phyloP scores from a whole-genome alignment of 2,113 vertebrate genomes.

The Steatornis caripensis region DNA sequence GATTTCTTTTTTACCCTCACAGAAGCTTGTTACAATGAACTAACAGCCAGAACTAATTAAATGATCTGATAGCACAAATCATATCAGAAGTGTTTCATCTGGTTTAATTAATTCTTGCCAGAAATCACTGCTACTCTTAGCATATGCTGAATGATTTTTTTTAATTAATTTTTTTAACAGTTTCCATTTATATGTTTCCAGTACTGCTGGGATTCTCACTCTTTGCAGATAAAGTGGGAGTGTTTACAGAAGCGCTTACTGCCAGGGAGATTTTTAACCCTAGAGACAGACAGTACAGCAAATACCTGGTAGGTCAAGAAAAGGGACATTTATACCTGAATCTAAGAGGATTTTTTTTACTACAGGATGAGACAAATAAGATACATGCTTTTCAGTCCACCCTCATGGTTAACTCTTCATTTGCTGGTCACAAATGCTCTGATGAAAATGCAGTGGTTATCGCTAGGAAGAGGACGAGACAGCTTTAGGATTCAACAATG shows the following conservation, averaged over 20 bases:
- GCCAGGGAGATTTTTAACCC: constrained; percentile 6
- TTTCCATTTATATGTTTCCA: constrained; percentile 29
- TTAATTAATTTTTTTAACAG: constrained; percentile 28
- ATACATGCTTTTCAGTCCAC: background rate
- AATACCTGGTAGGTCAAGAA: background rate
- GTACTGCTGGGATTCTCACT: constrained; percentile 22
- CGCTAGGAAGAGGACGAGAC: background rate
- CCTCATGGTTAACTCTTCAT: background rate
- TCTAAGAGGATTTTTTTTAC: background rate
- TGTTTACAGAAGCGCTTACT: constrained; percentile 17
- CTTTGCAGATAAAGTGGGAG: constrained; percentile 26
- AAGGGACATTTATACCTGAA: background rate
- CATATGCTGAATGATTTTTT: constrained; percentile 5
- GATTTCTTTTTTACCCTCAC: constrained; percentile 59
- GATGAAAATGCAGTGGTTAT: background rate
- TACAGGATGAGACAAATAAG: background rate
- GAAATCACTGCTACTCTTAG: constrained; percentile 58
- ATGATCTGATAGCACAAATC: constrained; percentile 64
- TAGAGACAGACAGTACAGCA: background rate
- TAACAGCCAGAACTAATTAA: constrained; percentile 71
- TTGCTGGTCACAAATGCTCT: background rate
- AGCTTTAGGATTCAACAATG: background rate
- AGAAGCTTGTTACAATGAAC: constrained; percentile 60
- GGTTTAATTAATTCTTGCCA: constrained; percentile 70
- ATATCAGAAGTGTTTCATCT: constrained; percentile 68